Percentiles rank a stretch among this genome's conserved stretches.
phyloP scores from a whole-genome alignment of 2,113 vertebrate species.

The Equus przewalskii region DNA sequence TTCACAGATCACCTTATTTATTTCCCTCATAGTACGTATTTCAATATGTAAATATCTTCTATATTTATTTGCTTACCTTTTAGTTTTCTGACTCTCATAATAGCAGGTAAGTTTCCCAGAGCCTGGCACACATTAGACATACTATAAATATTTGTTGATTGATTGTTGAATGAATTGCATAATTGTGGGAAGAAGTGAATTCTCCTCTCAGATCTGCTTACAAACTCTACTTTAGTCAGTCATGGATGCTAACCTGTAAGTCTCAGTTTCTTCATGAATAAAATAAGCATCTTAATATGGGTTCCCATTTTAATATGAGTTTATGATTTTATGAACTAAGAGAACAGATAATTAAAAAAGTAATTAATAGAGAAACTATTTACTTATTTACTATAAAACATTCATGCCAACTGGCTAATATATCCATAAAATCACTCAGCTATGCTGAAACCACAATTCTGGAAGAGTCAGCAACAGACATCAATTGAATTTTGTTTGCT shows the following conservation, averaged over 20 bases:
- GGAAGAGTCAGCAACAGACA: slow-evolving; percentile 53
- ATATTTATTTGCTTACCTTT: not conserved
- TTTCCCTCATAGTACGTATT: not conserved
- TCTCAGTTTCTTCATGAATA: not conserved
- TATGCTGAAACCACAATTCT: slow-evolving; percentile 41
- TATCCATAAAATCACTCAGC: slow-evolving; percentile 57
- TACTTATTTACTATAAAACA: slow-evolving; percentile 11
- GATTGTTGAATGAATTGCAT: not conserved
- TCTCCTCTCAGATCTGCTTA: not conserved
- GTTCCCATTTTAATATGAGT: not conserved
- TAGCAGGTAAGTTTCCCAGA: not conserved
- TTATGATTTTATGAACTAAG: slow-evolving; percentile 28
- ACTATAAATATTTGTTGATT: not conserved
- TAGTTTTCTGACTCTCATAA: not conserved
- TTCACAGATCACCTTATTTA: not conserved
- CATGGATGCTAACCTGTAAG: not conserved
- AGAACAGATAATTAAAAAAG: not conserved
- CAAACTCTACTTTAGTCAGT: not conserved
- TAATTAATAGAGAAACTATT: not conserved
- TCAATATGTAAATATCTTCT: not conserved
- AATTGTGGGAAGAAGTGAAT: not conserved
- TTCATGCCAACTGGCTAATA: slow-evolving; percentile 20
- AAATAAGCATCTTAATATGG: not conserved
- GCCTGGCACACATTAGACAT: not conserved
- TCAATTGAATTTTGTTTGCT: slow-evolving; percentile 71